Base-by-base conservation (phyloP, 2,113 vertebrate genomes). In the Syngnathoides biaculeatus region DNA sequence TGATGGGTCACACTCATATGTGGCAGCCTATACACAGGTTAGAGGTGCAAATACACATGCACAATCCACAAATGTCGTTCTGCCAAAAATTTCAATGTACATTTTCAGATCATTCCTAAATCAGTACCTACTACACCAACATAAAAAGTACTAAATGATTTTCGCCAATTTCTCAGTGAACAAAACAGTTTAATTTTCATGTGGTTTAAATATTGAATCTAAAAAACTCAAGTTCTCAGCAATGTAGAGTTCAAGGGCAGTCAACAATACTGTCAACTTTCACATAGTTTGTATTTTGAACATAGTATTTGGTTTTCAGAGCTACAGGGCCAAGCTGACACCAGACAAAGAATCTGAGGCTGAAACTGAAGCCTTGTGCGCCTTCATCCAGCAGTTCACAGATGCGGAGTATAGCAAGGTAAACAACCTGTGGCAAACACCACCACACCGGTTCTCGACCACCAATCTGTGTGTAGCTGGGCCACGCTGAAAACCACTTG, bases 21-120 rank as follows among this genome's bases (percentile, higher is more conserved):
- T 99, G 75, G 92, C 97, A 56, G 96, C 97, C 0, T 94, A 98
- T 72, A 98, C 95, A 1, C 94, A 97, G 94, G 97, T 99, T 67
- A 26, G 60, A 15, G n/a, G 8, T 61, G 30, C 17, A 38, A 35
- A 47, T 47, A 47, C 45, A 19, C 45, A 2, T 7, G 4, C 17
- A 19, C 17, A 19, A 47, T 2, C 30, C 30, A 5, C 30, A 35
- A 35, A 47, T 47, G 0, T 20, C 1, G 45, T 47, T 47, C 45
- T 6, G 6, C 15, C 14, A 5, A 6, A 47, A 19, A 47, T 47
- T 47, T 47, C 17, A 19, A 42, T 11, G 1, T 12, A 13, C 10
- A 13, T 42, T 42, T 42, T 42, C 12, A 9, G 40, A 42, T 42
- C 40, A 3, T 12, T 42, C 10, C 12, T 10, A 42, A 42, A 42